A percentile compares a stretch with the other conserved stretches of the same genome.
Conservation (phyloP, 2,797 vertebrate species). For the Zalophus californianus region DNA sequence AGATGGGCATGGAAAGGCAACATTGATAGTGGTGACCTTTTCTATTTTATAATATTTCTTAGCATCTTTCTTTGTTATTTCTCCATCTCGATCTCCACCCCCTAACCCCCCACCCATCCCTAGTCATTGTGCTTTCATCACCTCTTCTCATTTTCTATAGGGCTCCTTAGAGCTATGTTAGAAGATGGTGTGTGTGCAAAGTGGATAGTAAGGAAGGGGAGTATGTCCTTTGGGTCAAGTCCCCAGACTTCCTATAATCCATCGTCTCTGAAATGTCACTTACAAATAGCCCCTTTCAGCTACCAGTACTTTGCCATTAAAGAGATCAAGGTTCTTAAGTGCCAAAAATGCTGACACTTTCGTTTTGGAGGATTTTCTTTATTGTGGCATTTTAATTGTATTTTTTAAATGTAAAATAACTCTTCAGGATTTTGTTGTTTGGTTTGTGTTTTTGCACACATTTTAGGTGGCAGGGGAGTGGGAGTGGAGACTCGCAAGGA, state of each 20-base stretch:
- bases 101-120: not conserved
- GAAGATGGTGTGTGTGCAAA: not conserved
- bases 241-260: not conserved
- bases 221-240: not conserved
- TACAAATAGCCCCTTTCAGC: not conserved
- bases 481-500: not conserved
- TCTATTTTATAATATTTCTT: not conserved
- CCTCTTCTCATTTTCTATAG: not conserved
- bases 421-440: not conserved
- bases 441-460: not conserved
- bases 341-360: not conserved
- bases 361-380: not conserved
- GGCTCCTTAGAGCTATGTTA: not conserved
- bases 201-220: not conserved
- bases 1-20: not conserved
- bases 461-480: not conserved
- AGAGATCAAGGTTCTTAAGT: not conserved
- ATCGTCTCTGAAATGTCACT: not conserved
- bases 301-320: not conserved
- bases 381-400: not conserved
- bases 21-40: not conserved
- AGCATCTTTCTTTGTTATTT: not conserved
- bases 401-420: not conserved
- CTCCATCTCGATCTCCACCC: not conserved
- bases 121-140: not conserved